Percentiles rank a stretch among this genome's conserved stretches.
These are phyloP conservation scores for Halcyon badia DNA, from an alignment of 2,797 vertebrate species.

Conservation along the genomic window DNA sequence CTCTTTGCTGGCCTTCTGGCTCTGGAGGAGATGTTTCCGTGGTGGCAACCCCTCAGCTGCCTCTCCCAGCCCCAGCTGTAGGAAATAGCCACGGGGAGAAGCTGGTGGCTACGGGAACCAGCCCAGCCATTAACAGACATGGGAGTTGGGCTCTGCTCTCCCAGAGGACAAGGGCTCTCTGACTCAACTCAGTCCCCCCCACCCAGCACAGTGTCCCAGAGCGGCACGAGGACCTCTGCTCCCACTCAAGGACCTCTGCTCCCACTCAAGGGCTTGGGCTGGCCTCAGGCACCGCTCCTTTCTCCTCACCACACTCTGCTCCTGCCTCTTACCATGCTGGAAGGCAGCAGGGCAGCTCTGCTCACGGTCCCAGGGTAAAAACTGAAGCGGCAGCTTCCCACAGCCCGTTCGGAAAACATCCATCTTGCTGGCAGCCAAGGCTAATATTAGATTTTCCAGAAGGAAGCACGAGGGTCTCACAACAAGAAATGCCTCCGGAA, in stretches of 20 bases:
- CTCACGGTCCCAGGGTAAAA: neutral
- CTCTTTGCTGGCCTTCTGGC: constrained; percentile 78
- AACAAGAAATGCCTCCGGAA: neutral
- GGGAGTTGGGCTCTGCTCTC: neutral
- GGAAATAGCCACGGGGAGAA: constrained; percentile 3
- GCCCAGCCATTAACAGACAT: neutral
- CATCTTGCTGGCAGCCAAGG: neutral
- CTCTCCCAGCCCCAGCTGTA: neutral
- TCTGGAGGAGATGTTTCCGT: constrained; percentile 46
- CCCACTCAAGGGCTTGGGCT: fast-evolving
- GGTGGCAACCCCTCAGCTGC: neutral
- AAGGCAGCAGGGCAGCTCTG: neutral
- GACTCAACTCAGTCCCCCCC: neutral
- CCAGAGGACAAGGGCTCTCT: neutral
- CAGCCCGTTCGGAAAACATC: neutral
- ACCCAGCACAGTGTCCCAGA: neutral
- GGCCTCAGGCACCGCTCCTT: neutral
- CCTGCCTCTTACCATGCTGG: fast-evolving
- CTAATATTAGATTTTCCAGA: constrained; percentile 8
- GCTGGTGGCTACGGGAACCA: neutral
- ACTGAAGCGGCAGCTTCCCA: neutral
- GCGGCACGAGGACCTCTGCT: neutral
- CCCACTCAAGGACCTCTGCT: neutral
- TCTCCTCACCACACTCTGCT: neutral
- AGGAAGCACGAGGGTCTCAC: neutral